Evolutionary conservation across 2,797 vertebrate genomes (phyloP), one percentile per base, ranked within the genome.

Genomic region (Gallinago nigripennis): DNA sequence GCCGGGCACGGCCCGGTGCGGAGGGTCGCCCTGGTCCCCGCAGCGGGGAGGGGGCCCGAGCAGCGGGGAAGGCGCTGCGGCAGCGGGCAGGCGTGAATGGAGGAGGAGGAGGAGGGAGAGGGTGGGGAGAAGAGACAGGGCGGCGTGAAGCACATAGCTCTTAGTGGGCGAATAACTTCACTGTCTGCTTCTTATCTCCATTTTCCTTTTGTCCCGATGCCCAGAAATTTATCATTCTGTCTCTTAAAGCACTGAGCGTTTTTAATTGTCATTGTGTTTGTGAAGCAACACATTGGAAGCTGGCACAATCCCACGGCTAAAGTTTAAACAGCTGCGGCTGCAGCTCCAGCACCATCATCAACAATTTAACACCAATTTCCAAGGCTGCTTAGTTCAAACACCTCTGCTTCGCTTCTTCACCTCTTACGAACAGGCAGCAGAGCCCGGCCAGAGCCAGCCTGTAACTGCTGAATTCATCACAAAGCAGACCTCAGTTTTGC

Each of bases 181-280:
- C 61, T 53, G 28, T 8, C 68, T 58, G 93, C 79, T 86, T 25
- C 75, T 95, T 89, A 51, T 76, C 95, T 93, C 94, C 96, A 88
- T 95, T 81, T 96, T 94, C 91, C 82, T 95, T 95, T 96, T 96
- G 92, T 96, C 75, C 79, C 48, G 24, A 30, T 25, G 48, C 46
- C 64, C 73, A 63, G 77, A 37, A 57, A 66, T 53, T 9, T 25
- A 46, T 64, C 75, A 8, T 53, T 45, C 21, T 16, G 35, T 39
- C 45, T 35, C 45, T 23, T 23, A 2, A 43, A 80, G 35, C 69
- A 64, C 8, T 3, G 58, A 54, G 2, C 64, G 12, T 41, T 69
- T 83, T 86, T 31, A 11, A 33, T 82, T 61, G 33, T 28, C 53
- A 23, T 27, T 24, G 57, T 30, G 53, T 30, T 69, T 20, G 43